A percentile compares a stretch with the other conserved stretches of the same genome.
Evolutionary conservation across 1,140 invertebrate species (phyloP).

Genomic region (Linepithema humile): DNA sequence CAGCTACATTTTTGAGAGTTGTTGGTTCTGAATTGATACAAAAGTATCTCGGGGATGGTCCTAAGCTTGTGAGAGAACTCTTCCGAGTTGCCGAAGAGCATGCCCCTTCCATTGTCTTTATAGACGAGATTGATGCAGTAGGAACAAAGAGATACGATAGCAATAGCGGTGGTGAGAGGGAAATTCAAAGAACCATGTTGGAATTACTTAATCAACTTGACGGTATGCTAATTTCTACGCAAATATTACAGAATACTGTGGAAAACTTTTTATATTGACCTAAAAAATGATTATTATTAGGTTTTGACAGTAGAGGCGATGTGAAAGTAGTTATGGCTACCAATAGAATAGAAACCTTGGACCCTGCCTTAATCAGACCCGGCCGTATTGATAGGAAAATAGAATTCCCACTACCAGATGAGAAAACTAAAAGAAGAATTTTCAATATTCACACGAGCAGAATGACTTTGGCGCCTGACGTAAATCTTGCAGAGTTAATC

Average conservation of each 20-base stretch:
- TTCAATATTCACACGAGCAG: constrained; percentile 99
- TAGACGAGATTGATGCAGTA: constrained; percentile 99
- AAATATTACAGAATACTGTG: background rate
- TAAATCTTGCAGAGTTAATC: constrained; percentile 98
- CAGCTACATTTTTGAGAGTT: constrained; percentile 98
- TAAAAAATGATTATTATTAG: constrained; percentile 74
- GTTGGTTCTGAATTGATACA: constrained; percentile 99
- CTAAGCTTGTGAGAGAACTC: constrained; percentile 98
- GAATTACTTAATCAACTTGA: constrained; percentile 99
- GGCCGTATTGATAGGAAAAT: constrained; percentile 99
- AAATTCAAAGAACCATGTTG: constrained; percentile 99
- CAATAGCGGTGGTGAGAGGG: constrained; percentile 99
- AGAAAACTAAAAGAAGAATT: constrained; percentile 99
- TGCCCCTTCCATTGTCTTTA: constrained; percentile 99
- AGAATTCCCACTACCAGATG: constrained; percentile 99
- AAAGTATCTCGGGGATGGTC: constrained; percentile 99
- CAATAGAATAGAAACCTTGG: constrained; percentile 99
- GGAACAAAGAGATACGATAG: constrained; percentile 99
- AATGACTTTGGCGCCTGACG: constrained; percentile 99
- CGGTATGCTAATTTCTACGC: constrained; percentile 86
- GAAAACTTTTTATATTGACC: constrained; percentile 9
- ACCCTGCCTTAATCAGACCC: constrained; percentile 99
- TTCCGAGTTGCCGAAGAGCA: constrained; percentile 99
- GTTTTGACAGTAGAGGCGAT: constrained; percentile 91
- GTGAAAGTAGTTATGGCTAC: constrained; percentile 99